Evolutionary conservation across 2,797 vertebrate species (phyloP), one percentile per base, ranked within the genome.

Genomic region (Naso thynnoides): DNA sequence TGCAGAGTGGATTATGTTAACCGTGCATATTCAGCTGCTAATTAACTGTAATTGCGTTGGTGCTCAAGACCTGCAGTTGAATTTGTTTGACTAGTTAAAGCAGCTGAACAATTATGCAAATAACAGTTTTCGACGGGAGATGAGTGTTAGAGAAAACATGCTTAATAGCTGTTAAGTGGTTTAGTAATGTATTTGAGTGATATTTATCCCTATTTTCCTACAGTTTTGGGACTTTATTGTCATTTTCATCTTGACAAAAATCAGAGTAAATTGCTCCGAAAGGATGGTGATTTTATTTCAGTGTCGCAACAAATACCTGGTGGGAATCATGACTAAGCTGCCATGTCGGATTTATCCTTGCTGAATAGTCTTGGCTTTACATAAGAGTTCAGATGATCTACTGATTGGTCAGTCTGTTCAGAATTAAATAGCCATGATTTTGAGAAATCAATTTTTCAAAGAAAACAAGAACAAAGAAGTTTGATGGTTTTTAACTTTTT

Each of bases 11-110:
- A 70, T 83, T 67, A 49, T 48, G 68, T 55, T 78, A n/a, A 53
- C 36, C 9, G 8, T 49, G 31, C 65, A 38, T 45, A 57, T 72
- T 76, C 49, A 65, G 67, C 47, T 71, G 84, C 60, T 48, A 21
- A 55, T 59, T 19, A 66, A 71, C 39, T 73, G 24, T 45, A 75
- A 69, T 70, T 67, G 71, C 58, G 78, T 66, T 72, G 61, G 62
- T 70, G 48, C 33, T 73, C 1, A 16, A 64, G 26, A 58, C 41
- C 27, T 48, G 55, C 61, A 53, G 7, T 57, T 64, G 23, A 69
- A 72, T 36, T 38, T 53, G 39, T 68, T 70, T 61, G 53, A 64
- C 21, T 21, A 63, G 71, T 79, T 55, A 29, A 67, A 79, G 45
- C 41, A 59, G 76, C 69, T 50, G 74, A 10, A 45, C 45, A 49